phyloP scores from a whole-genome alignment of 2,113 vertebrate genomes.

The Copsychus sechellarum region DNA sequence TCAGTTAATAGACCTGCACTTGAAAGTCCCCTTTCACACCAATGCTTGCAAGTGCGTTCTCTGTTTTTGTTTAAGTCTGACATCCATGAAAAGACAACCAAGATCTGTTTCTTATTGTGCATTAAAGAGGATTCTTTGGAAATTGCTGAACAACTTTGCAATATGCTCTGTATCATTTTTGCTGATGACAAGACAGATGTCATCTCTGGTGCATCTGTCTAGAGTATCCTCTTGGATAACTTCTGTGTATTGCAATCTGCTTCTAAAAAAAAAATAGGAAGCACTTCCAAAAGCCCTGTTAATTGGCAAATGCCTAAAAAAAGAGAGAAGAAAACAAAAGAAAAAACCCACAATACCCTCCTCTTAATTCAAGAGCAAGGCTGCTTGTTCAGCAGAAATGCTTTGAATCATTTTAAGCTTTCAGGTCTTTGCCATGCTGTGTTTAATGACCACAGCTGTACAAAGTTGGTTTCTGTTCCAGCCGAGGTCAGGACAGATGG shows the following conservation, averaged over 20 bases:
- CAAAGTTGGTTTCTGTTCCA: constrained; percentile 37
- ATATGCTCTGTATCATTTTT: constrained; percentile 66
- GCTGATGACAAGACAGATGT: constrained; percentile 46
- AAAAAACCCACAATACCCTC: not conserved
- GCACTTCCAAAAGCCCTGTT: not conserved
- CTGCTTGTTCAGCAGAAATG: not conserved
- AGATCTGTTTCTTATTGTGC: constrained; percentile 70
- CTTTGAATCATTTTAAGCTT: not conserved
- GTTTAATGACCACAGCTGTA: constrained; percentile 63
- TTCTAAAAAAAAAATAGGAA: constrained; percentile 2
- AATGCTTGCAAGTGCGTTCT: constrained; percentile 19
- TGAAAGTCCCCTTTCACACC: constrained; percentile 56
- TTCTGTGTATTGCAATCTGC: not conserved
- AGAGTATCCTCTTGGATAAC: constrained; percentile 48
- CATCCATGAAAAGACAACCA: constrained; percentile 37
- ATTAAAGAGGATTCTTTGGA: constrained; percentile 57
- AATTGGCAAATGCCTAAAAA: not conserved
- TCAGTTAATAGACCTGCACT: constrained; percentile 46
- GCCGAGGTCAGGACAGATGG: constrained; percentile 48
- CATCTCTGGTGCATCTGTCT: constrained; percentile 55
- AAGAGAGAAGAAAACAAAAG: not conserved
- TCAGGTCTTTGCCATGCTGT: constrained; percentile 9
- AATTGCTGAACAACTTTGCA: constrained; percentile 56
- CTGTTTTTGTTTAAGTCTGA: constrained; percentile 58
- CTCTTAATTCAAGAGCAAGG: not conserved